Percentiles rank a stretch among this genome's conserved stretches.
Evolutionary conservation across 1,140 invertebrate genomes (phyloP).

Genomic region (Drosophila athabasca): DNA sequence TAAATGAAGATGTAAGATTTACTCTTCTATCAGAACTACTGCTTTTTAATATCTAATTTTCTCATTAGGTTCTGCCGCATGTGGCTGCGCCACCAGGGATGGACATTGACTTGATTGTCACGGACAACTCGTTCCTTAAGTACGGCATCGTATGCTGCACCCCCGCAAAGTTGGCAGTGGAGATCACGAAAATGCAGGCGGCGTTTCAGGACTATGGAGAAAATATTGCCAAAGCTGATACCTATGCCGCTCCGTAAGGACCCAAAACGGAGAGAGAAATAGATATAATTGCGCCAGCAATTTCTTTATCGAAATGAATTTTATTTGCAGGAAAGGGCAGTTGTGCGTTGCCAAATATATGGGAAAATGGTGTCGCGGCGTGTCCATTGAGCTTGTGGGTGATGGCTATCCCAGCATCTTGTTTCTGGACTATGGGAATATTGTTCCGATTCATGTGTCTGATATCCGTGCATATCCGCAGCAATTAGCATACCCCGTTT

Average conservation of each 20-base stretch:
- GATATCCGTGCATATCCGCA: conserved; percentile 69
- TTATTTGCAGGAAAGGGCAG: conserved; percentile 38
- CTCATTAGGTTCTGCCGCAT: conserved; percentile 47
- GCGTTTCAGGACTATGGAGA: conserved; percentile 68
- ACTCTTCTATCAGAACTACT: not conserved
- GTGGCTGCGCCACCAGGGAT: conserved; percentile 51
- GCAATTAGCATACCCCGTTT: conserved; percentile 64
- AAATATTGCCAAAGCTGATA: conserved; percentile 21
- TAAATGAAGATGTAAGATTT: conserved; percentile 44
- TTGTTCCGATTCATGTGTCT: conserved; percentile 46
- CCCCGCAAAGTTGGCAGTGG: conserved; percentile 41
- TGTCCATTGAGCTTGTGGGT: conserved; percentile 70
- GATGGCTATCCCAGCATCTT: conserved; percentile 77
- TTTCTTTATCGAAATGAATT: not conserved
- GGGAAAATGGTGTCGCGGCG: conserved; percentile 71
- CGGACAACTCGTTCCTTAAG: conserved; percentile 67
- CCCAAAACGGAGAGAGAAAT: too few species aligned
- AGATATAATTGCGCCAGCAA: not conserved
- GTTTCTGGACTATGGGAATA: conserved; percentile 79
- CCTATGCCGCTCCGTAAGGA: conserved; percentile 61
- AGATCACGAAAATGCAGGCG: conserved; percentile 60
- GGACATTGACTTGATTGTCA: conserved; percentile 59
- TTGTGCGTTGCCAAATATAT: conserved; percentile 72
- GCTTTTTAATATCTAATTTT: not conserved
- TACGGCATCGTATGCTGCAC: conserved; percentile 68